Evolutionary conservation across 2,888 invertebrate species (phyloP).

Genomic region (Diachrysia chrysitis): DNA sequence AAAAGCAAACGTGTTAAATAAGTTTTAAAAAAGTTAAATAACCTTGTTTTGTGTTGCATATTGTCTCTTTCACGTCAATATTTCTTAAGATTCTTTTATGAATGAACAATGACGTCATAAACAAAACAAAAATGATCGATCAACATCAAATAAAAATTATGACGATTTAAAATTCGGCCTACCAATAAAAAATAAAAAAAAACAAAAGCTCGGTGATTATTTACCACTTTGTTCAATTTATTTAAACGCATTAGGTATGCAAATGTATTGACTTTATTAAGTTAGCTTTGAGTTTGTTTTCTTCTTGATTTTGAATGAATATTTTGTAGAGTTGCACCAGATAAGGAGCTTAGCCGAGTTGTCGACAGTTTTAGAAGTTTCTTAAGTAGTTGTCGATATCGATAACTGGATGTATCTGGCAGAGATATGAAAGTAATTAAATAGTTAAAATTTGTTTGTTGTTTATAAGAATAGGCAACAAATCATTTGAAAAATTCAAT

Average conservation of each 20-base stretch:
- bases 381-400: slow-evolving; percentile 34
- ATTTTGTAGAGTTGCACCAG: slow-evolving; percentile 31
- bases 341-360: slow-evolving; percentile 15
- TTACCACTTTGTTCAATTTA: slow-evolving; percentile 36
- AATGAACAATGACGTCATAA: no score
- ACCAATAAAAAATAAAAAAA: background rate
- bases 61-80: no score
- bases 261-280: slow-evolving; percentile 54
- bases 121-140: no score
- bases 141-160: no score
- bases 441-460: no score
- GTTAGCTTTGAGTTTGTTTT: slow-evolving; percentile 33
- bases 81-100: no score
- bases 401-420: slow-evolving; percentile 13
- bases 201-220: background rate
- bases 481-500: no score
- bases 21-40: no score
- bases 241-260: slow-evolving; percentile 56
- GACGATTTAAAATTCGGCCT: background rate
- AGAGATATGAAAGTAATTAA: background rate
- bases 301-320: slow-evolving; percentile 41
- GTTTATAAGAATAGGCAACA: no score
- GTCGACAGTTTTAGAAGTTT: slow-evolving; percentile 38
- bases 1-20: no score
- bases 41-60: no score